These are phyloP conservation scores for Gastrophryne carolinensis DNA, from an alignment of 2,797 vertebrate species.

Conservation along the genomic window DNA sequence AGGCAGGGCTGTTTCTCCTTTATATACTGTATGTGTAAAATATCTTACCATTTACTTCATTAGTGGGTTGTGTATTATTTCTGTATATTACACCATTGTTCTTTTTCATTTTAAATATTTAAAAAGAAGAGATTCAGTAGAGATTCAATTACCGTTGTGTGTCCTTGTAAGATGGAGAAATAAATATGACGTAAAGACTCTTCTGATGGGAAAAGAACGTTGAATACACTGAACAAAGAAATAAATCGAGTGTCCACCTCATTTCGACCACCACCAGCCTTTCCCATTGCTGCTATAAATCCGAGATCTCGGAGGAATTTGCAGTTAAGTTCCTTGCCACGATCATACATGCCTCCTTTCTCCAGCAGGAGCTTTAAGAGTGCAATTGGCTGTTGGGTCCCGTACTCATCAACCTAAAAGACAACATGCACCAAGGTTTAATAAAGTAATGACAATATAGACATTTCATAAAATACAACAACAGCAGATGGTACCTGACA, in stretches of 20 bases:
- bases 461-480: too few species aligned
- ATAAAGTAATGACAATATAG: too few species aligned
- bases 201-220: constrained; percentile 82
- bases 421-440: too few species aligned
- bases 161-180: constrained; percentile 86
- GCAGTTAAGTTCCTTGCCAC: constrained; percentile 88
- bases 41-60: too few species aligned
- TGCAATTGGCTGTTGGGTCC: constrained; percentile 95
- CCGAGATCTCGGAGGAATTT: constrained; percentile 88
- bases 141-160: constrained; percentile 75
- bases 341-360: constrained; percentile 85
- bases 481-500: too few species aligned
- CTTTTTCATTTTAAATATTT: background rate
- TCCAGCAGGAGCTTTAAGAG: constrained; percentile 89
- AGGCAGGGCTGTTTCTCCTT: too few species aligned
- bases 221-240: constrained; percentile 92
- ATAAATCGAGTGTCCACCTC: constrained; percentile 89
- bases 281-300: constrained; percentile 94
- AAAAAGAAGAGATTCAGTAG: background rate
- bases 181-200: constrained; percentile 87
- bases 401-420: constrained; percentile 93
- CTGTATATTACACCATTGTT: too few species aligned
- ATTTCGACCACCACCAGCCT: constrained; percentile 92
- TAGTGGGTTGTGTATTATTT: too few species aligned
- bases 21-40: too few species aligned